phyloP scores from a whole-genome alignment of 2,113 vertebrate species.

The Elephantulus edwardii region DNA sequence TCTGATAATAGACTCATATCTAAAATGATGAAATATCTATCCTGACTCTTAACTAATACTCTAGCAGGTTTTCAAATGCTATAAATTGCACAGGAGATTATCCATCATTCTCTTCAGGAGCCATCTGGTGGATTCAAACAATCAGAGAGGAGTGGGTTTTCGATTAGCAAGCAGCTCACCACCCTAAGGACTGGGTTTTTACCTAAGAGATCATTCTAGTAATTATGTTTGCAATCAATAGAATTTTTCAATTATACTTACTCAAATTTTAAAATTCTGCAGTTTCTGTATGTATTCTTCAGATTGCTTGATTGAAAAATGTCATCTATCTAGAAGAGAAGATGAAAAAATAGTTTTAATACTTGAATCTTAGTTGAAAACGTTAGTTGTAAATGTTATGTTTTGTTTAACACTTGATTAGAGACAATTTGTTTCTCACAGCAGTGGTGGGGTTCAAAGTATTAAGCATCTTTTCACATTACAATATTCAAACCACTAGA shows the following conservation, averaged over 20 bases:
- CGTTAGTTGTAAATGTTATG: neutral
- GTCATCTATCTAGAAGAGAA: conserved; percentile 77
- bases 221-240: neutral
- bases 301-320: conserved; percentile 83
- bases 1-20: too few relatives aligned
- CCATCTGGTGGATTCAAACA: too few relatives aligned
- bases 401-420: neutral
- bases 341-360: neutral
- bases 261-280: conserved; percentile 83
- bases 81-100: too few relatives aligned
- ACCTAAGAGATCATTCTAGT: neutral
- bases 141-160: too few relatives aligned
- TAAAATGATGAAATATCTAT: too few relatives aligned
- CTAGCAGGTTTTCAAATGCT: too few relatives aligned
- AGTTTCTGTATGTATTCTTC: conserved; percentile 77
- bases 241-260: conserved; percentile 68
- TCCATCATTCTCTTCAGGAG: too few relatives aligned
- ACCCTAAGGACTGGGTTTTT: too few relatives aligned
- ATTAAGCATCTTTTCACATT: neutral
- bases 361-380: neutral
- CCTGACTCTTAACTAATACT: too few relatives aligned
- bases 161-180: too few relatives aligned
- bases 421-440: neutral
- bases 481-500: neutral
- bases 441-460: neutral